Evolutionary conservation across 1,140 invertebrate species (phyloP).

Genomic region (Diploscapter pachys): DNA sequence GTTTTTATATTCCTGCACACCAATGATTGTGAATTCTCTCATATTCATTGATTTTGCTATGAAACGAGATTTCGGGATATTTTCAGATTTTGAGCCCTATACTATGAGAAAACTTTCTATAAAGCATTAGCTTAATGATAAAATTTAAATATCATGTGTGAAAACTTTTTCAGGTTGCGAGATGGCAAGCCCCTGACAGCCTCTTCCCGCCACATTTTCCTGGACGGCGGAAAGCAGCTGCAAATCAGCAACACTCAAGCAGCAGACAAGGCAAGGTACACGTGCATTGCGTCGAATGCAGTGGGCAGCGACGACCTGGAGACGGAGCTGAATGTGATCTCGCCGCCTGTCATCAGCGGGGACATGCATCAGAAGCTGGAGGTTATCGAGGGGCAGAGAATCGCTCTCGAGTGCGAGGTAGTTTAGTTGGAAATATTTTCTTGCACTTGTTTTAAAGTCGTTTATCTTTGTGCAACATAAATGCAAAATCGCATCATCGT

Average conservation of each 20-base stretch:
- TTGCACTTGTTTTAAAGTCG: background rate
- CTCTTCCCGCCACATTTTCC: conserved; percentile 28
- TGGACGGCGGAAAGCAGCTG: conserved; percentile 52
- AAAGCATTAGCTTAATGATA: conserved; percentile 15
- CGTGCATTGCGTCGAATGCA: conserved; percentile 49
- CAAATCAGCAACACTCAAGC: conserved; percentile 48
- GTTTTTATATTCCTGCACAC: background rate
- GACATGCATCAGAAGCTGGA: conserved; percentile 34
- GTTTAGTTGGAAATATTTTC: background rate
- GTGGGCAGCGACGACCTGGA: conserved; percentile 50
- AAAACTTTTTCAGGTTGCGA: conserved; percentile 26
- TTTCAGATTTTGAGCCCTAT: conserved; percentile 1
- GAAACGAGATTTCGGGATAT: background rate
- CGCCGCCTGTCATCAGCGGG: conserved; percentile 35
- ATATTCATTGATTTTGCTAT: background rate
- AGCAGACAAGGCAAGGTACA: conserved; percentile 42
- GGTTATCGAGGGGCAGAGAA: conserved; percentile 50
- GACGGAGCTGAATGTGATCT: conserved; percentile 42
- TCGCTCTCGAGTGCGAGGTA: conserved; percentile 59
- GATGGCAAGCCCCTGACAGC: conserved; percentile 19
- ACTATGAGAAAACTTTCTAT: conserved; percentile 50
- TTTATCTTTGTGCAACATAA: no score
- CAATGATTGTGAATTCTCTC: background rate
- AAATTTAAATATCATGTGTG: background rate
- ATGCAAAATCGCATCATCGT: no score